Percentiles rank a stretch among this genome's conserved stretches.
Evolutionary conservation across 2,797 vertebrate species (phyloP).

Genomic region (Kryptolebias ocellatus): DNA sequence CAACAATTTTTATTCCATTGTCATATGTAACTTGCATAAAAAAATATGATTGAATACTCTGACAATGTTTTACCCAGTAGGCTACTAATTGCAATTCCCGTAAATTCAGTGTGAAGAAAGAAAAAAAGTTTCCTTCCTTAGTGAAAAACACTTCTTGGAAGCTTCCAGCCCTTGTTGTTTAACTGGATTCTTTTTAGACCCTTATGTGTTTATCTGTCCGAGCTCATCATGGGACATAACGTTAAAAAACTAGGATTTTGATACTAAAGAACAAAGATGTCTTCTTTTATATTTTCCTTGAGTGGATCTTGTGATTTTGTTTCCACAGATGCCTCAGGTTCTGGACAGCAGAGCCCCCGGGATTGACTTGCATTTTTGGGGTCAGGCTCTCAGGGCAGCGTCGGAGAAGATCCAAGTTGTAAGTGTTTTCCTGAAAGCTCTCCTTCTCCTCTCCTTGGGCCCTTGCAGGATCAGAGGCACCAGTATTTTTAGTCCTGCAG

Average conservation of each 20-base stretch:
- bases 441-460: conserved; percentile 19
- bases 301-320: conserved; percentile 31
- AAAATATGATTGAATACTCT: conserved; percentile 1
- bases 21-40: background rate
- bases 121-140: conserved; percentile 1
- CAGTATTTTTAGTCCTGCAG: conserved; percentile 77
- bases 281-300: background rate
- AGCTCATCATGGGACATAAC: conserved; percentile 14
- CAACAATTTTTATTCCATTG: background rate
- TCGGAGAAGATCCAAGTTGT: conserved; percentile 87
- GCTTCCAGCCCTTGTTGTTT: conserved; percentile 3
- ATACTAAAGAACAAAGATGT: conserved; percentile 14
- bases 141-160: conserved; percentile 14
- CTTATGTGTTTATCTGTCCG: conserved; percentile 15
- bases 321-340: conserved; percentile 88
- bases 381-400: conserved; percentile 80
- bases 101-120: conserved; percentile 1
- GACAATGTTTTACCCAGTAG: conserved; percentile 1
- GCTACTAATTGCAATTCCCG: background rate
- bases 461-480: conserved; percentile 40
- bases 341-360: conserved; percentile 84
- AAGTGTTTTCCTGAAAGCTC: conserved; percentile 53
- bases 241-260: conserved; percentile 3
- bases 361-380: conserved; percentile 88
- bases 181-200: background rate